Base-by-base conservation (phyloP, 2,888 invertebrate species). In the Lepidonotus clava region DNA sequence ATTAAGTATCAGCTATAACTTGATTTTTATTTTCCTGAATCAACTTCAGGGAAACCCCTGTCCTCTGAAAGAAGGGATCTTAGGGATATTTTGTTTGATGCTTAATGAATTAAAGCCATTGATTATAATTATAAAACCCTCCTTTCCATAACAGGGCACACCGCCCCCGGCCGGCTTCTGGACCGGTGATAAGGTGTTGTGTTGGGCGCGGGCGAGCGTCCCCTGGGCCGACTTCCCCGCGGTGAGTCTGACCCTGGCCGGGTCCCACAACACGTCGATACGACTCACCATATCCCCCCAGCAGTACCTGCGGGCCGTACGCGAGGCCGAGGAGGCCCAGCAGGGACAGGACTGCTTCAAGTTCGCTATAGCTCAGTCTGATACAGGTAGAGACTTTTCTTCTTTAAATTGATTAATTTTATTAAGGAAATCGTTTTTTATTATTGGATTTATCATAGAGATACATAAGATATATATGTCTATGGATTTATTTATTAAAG, bases 311-410 rank as follows among this genome's bases (percentile, higher is more conserved):
- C 90, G 93, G 24, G 89, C 91, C 36, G 92, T 94, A 18, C 89
- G 89, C 11, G 90, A 91, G 28, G 86, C 85, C 6, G 28, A 80
- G 24, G 86, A 86, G 51, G 14, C 36, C 11, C 24, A 83, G 56
- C 87, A 89, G 8, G 88, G 83, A 8, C 53, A 85, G 8, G 87
- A 90, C 71, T 94, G 94, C 89, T 93, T 91, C 88, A 94, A 93
- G 89, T 91, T 94, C 89, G 94, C 92, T 21, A 90, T 94, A 40
- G 90, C 92, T 21, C 89, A 91, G 32, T 93, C 93, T 0, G 91
- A 92, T 11, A 87, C 92, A 87, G 93, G 93, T 92, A 86, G 67
- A 40, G 66, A n/a, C 11, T 46, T 46, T 8, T 11, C 5, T n/a
- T 56, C 5, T 56, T 56, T 11, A 5, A n/a, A 5, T 56, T 11